Evolutionary conservation across 2,113 vertebrate species (phyloP).

Genomic region (Mionectes macconnelli): DNA sequence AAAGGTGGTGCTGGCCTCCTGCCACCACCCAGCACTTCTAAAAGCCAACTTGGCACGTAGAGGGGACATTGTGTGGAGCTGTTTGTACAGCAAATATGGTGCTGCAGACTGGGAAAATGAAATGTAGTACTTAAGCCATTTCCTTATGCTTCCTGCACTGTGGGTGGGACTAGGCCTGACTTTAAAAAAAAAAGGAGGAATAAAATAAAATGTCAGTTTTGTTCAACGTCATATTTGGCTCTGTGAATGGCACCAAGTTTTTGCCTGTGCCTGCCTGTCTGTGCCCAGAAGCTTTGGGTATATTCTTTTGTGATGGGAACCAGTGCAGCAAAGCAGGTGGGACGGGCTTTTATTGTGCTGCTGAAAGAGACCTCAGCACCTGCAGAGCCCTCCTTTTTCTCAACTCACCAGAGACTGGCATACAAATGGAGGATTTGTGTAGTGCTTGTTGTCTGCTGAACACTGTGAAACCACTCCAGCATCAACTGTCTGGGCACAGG

Average conservation of each 20-base stretch:
- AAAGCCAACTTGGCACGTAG: background rate
- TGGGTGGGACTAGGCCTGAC: background rate
- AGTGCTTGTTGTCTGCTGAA: background rate
- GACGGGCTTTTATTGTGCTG: background rate
- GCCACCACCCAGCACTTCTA: background rate
- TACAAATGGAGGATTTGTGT: background rate
- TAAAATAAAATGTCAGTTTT: background rate
- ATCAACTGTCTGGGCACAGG: fast-evolving
- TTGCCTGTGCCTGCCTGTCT: background rate
- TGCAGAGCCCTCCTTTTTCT: background rate
- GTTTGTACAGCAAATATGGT: background rate
- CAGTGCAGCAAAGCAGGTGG: background rate
- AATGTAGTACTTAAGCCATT: background rate
- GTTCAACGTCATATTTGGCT: background rate
- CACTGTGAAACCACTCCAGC: background rate
- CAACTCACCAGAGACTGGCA: background rate
- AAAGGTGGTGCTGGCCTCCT: background rate
- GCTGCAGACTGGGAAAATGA: background rate
- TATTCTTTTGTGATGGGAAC: background rate
- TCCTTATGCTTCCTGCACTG: background rate
- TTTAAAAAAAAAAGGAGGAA: background rate
- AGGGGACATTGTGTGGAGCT: background rate
- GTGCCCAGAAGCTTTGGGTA: background rate
- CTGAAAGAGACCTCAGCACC: background rate
- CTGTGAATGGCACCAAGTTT: background rate